Evolutionary conservation across 2,888 invertebrate species (phyloP), one percentile per base, ranked within the genome.

Genomic region (Diaprepes abbreviatus): DNA sequence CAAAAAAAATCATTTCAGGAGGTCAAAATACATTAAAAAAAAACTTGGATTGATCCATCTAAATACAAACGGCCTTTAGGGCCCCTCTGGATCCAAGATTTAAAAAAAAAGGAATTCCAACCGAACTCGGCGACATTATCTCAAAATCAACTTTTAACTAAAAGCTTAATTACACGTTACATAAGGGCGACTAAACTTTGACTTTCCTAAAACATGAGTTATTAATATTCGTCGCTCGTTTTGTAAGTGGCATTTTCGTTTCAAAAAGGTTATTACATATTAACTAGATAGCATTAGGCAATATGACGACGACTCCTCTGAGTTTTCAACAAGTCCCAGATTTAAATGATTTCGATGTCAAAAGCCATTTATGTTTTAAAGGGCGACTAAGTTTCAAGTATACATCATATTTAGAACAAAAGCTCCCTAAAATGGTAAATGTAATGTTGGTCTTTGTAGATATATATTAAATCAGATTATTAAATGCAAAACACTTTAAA

Each of bases 201-300:
- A 21, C 48, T 48, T 28, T 24, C 17, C 7, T n/a, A 45, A 43
- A 19, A 21, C 43, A 19, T 21, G 19, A 54, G 35, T 35, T 54
- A 54, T 35, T 54, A 54, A 54, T 54, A n/a, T 35, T 35, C 19
- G 16, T 17, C 35, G n/a, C 35, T 16, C 54, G 7, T 33, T 54
- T 33, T 17, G 19, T 12, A 33, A 54, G 35, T 35, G 54, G 19
- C 54, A n/a, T 16, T 54, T 33, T 33, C 54, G 16, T 35, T 35
- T 54, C 35, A 35, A 33, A 33, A 33, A 17, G 35, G 19, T 35
- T 5, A 31, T 28, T 59, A 43, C 17, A 4, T 43, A 43, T 43
- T 43, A 40, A 40, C 40, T 21, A 43, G 43, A 43, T 19, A 43
- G 17, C 43, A 43, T 43, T 19, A 4, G n/a, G 43, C n/a, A 2